Percentiles rank a stretch among this genome's conserved stretches.
Evolutionary conservation across 2,888 invertebrate genomes (phyloP).

Genomic region (Acleris sparsana): DNA sequence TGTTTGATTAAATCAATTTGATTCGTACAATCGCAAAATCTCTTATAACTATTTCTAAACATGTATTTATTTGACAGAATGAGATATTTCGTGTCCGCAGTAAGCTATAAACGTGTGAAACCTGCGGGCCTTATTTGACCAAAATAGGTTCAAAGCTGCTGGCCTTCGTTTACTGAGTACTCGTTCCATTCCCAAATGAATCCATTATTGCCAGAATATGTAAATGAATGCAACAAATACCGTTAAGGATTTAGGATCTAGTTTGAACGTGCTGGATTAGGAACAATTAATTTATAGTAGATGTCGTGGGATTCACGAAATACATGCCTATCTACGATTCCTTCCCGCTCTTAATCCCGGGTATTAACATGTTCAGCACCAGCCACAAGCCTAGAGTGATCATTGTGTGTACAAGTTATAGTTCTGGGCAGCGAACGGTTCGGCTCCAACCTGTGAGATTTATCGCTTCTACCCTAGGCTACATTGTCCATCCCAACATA

Average conservation of each 20-base stretch:
- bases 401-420: too few species aligned
- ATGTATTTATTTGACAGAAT: background rate
- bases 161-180: conserved; percentile 60
- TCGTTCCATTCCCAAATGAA: conserved; percentile 65
- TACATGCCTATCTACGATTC: conserved; percentile 59
- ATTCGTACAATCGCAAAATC: conserved; percentile 3
- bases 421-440: too few species aligned
- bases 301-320: conserved; percentile 52
- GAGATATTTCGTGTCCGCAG: conserved; percentile 16
- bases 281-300: conserved; percentile 40
- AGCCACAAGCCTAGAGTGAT: too few species aligned
- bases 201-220: conserved; percentile 66
- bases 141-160: conserved; percentile 52
- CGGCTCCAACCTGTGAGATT: conserved; percentile 63
- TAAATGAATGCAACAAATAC: conserved; percentile 66
- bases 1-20: background rate
- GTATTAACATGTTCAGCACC: conserved; percentile 55
- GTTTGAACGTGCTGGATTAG: conserved; percentile 35
- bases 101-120: conserved; percentile 23
- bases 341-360: conserved; percentile 61
- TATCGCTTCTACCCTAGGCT: conserved; percentile 59
- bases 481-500: conserved; percentile 57
- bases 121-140: conserved; percentile 45
- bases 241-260: conserved; percentile 57
- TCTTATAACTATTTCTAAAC: background rate